phyloP scores from a whole-genome alignment of 2,888 invertebrate species.

The Cerastoderma edule region DNA sequence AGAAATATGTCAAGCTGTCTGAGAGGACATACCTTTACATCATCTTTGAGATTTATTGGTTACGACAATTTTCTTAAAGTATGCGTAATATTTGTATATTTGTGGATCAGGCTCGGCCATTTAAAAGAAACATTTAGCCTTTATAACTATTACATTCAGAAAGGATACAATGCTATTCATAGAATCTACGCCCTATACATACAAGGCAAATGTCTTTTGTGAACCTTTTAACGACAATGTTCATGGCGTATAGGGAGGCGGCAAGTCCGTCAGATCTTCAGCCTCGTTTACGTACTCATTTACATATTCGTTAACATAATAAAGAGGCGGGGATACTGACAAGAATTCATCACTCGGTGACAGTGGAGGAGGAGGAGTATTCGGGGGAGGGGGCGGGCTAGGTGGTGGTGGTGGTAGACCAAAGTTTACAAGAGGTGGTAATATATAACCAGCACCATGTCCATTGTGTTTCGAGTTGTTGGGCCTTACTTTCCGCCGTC shows the following conservation, averaged over 20 bases:
- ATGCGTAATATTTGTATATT: no score
- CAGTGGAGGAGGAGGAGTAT: constrained; percentile 13
- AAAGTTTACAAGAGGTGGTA: constrained; percentile 2
- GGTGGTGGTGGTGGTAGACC: constrained; percentile 8
- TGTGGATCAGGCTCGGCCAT: no score
- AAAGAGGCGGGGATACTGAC: constrained; percentile 9
- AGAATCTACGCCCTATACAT: no score
- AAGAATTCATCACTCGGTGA: background rate
- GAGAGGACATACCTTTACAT: no score
- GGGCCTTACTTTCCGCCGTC: background rate
- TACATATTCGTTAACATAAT: constrained; percentile 12
- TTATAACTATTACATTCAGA: no score
- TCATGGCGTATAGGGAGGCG: constrained; percentile 14
- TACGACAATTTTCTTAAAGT: no score
- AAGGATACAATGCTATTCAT: no score
- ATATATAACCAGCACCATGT: constrained; percentile 2
- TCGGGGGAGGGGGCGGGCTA: constrained; percentile 16
- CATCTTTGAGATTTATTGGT: no score
- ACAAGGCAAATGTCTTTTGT: no score
- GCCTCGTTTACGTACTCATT: background rate
- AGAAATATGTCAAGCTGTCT: no score
- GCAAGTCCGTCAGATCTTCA: background rate
- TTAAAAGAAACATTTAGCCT: no score
- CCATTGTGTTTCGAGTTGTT: background rate
- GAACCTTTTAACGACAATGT: no score